Evolutionary conservation across 1,140 invertebrate species (phyloP).

Genomic region (Zaprionus davidi): DNA sequence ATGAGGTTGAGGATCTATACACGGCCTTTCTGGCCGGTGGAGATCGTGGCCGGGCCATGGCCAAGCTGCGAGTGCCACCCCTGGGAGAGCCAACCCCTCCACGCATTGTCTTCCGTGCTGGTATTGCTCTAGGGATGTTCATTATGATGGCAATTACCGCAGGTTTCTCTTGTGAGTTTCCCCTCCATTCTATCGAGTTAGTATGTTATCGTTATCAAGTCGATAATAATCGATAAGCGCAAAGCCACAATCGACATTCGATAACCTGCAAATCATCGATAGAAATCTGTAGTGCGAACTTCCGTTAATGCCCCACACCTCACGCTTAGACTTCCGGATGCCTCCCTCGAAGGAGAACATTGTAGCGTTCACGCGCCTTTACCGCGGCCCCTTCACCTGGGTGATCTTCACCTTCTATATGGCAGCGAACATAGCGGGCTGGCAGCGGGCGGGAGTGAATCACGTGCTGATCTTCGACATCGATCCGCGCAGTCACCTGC

Average conservation of each 20-base stretch:
- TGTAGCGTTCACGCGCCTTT: conserved; percentile 84
- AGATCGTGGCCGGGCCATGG: conserved; percentile 89
- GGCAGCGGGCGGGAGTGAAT: conserved; percentile 90
- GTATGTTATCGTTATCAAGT: background rate
- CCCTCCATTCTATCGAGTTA: background rate
- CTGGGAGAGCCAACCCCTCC: conserved; percentile 88
- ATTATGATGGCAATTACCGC: conserved; percentile 85
- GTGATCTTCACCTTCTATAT: conserved; percentile 89
- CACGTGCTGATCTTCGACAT: conserved; percentile 93
- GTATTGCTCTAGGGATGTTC: conserved; percentile 88
- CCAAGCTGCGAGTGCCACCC: conserved; percentile 89
- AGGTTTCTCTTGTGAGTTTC: conserved; percentile 54
- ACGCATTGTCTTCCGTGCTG: conserved; percentile 88
- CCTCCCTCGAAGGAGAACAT: conserved; percentile 33
- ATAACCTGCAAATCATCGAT: no score
- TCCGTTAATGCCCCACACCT: background rate
- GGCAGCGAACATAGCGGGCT: conserved; percentile 90
- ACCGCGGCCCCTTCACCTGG: conserved; percentile 89
- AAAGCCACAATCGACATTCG: no score
- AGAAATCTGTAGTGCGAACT: background rate
- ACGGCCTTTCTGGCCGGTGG: conserved; percentile 89
- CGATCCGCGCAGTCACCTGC: conserved; percentile 89
- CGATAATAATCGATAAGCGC: no score
- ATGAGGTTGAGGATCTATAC: conserved; percentile 88
- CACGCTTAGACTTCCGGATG: conserved; percentile 71